Base-by-base conservation (phyloP, 1,140 invertebrate genomes). In the Aphidius ervi region DNA sequence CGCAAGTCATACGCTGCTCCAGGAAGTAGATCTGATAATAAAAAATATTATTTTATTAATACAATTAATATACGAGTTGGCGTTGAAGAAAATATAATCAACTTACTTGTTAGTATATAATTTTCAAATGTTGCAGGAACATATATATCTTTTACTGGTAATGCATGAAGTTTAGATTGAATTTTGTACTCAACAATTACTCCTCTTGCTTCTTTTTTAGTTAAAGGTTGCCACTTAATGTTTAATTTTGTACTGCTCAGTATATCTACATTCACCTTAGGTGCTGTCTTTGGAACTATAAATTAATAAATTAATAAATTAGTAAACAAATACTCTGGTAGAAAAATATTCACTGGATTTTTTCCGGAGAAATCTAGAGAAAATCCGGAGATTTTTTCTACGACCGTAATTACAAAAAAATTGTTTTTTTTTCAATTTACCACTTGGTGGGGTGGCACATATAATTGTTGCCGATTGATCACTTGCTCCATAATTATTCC, bases 171-270 rank as follows among this genome's bases (percentile, higher is more conserved):
- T 65, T 79, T 81, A 83, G 84, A 88, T 66, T 86, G 82, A 43
- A 90, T 76, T 74, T 84, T 84, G 72, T 88, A 88, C 57, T 81
- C 72, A 43, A 78, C 78, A 31, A 86, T 80, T 16, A 80, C 73
- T 45, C 86, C 87, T 66, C 82, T 82, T n/a, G 85, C 78, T 64
- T 83, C 73, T 39, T 82, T 79, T 50, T 74, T 78, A 45, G 77
- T 78, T 10, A 88, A 67, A 50, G 82, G 76, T 48, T 78, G 76
- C 88, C 87, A 89, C 31, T 81, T 76, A 39, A 88, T 78, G 54
- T 78, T 76, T 52, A 86, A 71, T 57, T 82, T 83, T 63, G 80
- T 85, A 64, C 81, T 75, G 66, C 77, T 82, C 7, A 82, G 74
- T 54, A 76, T 72, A 59, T 78, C 74, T 61, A 86, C 68, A 43